Evolutionary conservation across 2,888 invertebrate species (phyloP), one percentile per base, ranked within the genome.

Genomic region (Fragum sueziense): DNA sequence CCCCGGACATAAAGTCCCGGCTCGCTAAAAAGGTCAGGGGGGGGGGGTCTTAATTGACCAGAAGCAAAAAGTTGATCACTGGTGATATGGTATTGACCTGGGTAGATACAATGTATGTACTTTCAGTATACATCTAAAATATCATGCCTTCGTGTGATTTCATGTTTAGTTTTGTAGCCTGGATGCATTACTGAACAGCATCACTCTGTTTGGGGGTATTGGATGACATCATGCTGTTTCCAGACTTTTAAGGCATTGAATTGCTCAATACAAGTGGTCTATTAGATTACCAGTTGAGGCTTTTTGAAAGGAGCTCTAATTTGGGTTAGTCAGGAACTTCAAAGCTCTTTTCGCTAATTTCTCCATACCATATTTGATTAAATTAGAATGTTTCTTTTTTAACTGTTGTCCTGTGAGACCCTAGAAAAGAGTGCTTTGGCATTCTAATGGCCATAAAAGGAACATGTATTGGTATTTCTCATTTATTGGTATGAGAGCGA

Each of bases 241-340:
- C 57, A 57, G 14, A 57, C 57, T 57, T 27, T 57, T 57, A 27
- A 27, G 41, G 41, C 65, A 65, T 65, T 33, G 41, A 33, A 25
- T 65, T 65, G 20, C 65, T 41, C 65, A 11, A 65, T 41, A 34
- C 22, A 41, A 41, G 33, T 27, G 7, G 14, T 25, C 41, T 41
- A 65, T 65, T 65, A 65, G 65, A 65, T 65, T 65, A 65, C 65
- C 34, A 34, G 65, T 65, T 65, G 65, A 25, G 41, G n/a, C 6
- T 41, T 65, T 65, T 41, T 65, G 65, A 65, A 65, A 65, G 65
- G 41, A 65, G 41, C 65, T 65, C 65, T 65, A 65, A 65, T 65
- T 65, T 41, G 41, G 41, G 41, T 65, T 65, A 65, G 65, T 65
- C 65, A 65, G 65, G 17, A 25, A 25, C 65, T 65, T 65, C 65